Evolutionary conservation across 2,797 vertebrate species (phyloP).

Genomic region (Echiichthys vipera): DNA sequence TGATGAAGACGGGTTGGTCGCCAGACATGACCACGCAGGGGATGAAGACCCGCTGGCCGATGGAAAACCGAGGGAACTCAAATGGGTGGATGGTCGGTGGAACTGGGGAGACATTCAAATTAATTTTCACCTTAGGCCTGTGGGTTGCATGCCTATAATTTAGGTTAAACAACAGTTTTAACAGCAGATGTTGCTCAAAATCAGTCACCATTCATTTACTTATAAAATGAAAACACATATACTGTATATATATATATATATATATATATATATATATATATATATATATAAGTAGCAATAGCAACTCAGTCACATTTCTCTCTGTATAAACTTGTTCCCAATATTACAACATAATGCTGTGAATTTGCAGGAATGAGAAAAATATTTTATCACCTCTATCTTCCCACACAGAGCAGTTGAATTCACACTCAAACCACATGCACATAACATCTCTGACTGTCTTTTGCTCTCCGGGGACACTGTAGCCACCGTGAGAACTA

Average conservation of each 20-base stretch:
- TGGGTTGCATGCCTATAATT: not conserved
- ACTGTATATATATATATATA: not conserved
- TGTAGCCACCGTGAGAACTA: constrained; percentile 76
- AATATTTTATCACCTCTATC: constrained; percentile 46
- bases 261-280: not conserved
- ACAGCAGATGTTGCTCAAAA: constrained; percentile 8
- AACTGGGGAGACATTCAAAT: constrained; percentile 80
- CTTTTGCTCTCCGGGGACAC: constrained; percentile 73
- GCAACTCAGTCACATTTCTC: constrained; percentile 17
- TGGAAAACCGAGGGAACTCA: constrained; percentile 96
- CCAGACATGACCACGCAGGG: constrained; percentile 98
- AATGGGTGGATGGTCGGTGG: constrained; percentile 98
- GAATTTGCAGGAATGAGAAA: constrained; percentile 33
- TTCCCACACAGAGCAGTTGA: constrained; percentile 31
- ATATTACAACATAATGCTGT: constrained; percentile 20
- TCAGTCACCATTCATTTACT: not conserved
- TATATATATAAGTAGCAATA: not conserved
- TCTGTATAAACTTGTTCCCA: constrained; percentile 27
- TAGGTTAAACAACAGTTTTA: not conserved
- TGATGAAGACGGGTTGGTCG: constrained; percentile 97
- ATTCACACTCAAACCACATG: constrained; percentile 52
- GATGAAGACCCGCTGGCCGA: constrained; percentile 97
- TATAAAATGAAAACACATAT: too few relatives aligned
- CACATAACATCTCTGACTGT: constrained; percentile 56
- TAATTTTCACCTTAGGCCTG: not conserved